Conservation (phyloP, 2,113 vertebrate genomes). For the Chlorodrepanis virens region DNA sequence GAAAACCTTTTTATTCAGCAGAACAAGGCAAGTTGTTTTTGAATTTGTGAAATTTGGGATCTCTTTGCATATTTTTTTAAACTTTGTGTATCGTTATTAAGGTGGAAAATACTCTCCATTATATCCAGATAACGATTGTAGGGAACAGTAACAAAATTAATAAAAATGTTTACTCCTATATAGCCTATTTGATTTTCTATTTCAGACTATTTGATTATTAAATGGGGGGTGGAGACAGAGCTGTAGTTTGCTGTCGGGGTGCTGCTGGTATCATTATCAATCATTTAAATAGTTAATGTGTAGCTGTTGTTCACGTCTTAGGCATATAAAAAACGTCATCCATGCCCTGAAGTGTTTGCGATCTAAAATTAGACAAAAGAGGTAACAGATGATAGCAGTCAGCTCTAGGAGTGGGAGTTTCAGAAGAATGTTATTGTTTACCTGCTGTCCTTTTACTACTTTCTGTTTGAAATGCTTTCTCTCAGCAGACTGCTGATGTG, state of each 20-base stretch:
- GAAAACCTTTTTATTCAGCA: slow-evolving; percentile 37
- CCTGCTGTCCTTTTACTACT: not conserved
- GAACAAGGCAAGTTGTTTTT: slow-evolving; percentile 10
- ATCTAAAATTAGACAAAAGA: slow-evolving; percentile 24
- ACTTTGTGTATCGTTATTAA: not conserved
- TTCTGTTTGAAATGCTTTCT: not conserved
- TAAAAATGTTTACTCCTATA: not conserved
- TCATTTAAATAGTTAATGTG: not conserved
- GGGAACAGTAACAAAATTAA: not conserved
- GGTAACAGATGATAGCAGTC: not conserved
- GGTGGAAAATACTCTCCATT: not conserved
- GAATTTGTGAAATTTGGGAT: slow-evolving; percentile 13
- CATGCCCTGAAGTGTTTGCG: slow-evolving; percentile 11
- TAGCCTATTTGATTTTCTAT: not conserved
- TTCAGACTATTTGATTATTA: not conserved
- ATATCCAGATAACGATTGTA: not conserved
- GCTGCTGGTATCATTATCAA: not conserved
- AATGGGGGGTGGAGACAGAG: not conserved
- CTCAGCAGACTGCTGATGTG: not conserved
- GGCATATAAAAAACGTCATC: not conserved
- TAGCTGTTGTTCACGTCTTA: not conserved
- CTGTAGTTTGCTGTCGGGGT: not conserved
- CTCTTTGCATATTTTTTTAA: not conserved
- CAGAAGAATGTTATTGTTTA: not conserved
- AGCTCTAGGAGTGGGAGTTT: not conserved